phyloP scores from a whole-genome alignment of 2,113 vertebrate genomes.

The Vulpes lagopus region DNA sequence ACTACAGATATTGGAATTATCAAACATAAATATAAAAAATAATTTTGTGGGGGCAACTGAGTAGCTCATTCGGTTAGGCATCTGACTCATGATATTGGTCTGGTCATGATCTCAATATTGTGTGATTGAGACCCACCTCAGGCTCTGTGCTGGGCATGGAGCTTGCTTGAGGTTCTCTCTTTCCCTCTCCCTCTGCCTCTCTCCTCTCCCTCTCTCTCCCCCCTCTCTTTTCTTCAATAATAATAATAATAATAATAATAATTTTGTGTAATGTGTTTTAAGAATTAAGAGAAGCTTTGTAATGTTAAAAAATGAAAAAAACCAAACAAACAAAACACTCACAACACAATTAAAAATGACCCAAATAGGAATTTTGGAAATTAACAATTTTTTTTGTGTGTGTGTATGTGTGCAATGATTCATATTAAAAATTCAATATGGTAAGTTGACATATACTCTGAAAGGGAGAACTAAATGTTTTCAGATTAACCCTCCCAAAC shows the following conservation, averaged over 20 bases:
- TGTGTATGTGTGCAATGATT: not conserved
- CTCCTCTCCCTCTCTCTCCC: not conserved
- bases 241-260: not conserved
- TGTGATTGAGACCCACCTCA: not conserved
- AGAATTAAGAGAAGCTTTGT: constrained; percentile 6
- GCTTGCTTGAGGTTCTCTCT: not conserved
- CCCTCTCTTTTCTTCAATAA: not conserved
- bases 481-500: not conserved
- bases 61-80: not conserved
- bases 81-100: not conserved
- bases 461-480: not conserved
- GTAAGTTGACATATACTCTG: not conserved
- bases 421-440: not conserved
- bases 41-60: not conserved
- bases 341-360: constrained; percentile 42
- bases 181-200: not conserved
- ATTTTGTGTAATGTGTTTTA: not conserved
- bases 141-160: not conserved
- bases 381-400: not conserved
- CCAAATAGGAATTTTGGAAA: not conserved
- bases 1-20: not conserved
- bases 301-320: not conserved
- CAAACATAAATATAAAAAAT: not conserved
- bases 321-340: not conserved
- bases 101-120: not conserved